Evolutionary conservation across 2,797 vertebrate species (phyloP).

Genomic region (Scomberomorus guttatus): DNA sequence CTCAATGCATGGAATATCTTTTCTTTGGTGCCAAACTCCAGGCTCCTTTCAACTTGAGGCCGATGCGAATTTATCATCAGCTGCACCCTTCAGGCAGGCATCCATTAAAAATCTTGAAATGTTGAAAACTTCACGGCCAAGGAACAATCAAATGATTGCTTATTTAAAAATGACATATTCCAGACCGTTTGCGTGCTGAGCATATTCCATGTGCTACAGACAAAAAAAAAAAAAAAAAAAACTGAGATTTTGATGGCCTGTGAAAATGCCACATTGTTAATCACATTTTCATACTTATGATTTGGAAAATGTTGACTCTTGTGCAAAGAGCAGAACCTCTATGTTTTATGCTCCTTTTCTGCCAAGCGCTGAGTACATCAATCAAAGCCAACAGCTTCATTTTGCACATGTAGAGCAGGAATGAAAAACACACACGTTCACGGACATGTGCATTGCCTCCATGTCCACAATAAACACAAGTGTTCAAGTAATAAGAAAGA

Average conservation of each 20-base stretch:
- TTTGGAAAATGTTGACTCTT: conserved; percentile 56
- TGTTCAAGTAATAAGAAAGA: conserved; percentile 4
- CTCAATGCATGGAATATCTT: conserved; percentile 47
- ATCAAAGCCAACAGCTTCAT: conserved; percentile 40
- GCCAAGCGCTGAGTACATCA: conserved; percentile 29
- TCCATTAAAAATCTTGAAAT: conserved; percentile 69
- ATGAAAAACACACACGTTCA: conserved; percentile 1
- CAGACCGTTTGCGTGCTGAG: conserved; percentile 48
- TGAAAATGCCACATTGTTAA: conserved; percentile 60
- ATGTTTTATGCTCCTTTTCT: conserved; percentile 12
- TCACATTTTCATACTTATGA: conserved; percentile 59
- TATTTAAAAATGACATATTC: conserved; percentile 60
- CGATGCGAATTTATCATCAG: conserved; percentile 53
- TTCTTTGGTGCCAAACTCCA: conserved; percentile 47
- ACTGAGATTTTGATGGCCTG: conserved; percentile 51
- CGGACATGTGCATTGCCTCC: neutral
- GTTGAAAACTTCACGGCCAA: conserved; percentile 70
- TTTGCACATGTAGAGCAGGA: conserved; percentile 33
- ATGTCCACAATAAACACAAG: conserved; percentile 13
- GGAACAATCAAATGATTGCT: conserved; percentile 65
- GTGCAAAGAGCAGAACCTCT: conserved; percentile 9
- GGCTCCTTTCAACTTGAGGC: conserved; percentile 48
- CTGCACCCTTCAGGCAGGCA: conserved; percentile 54
- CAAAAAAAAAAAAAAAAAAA: conserved; percentile 33
- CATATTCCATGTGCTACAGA: conserved; percentile 50